phyloP scores from a whole-genome alignment of 1,140 invertebrate species.

The Drosophila ambigua region DNA sequence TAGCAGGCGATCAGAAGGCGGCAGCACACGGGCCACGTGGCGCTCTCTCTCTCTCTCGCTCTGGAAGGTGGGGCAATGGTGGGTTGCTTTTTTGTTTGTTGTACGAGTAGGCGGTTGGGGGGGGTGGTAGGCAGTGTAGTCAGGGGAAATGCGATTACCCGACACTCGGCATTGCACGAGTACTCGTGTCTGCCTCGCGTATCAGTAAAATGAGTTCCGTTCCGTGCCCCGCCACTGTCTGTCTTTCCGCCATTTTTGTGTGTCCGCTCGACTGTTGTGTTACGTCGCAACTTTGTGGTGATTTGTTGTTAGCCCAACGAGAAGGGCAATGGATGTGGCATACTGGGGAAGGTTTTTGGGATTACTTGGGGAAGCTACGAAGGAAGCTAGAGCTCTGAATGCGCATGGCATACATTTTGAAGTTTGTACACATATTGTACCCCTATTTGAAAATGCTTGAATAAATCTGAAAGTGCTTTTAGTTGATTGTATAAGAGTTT shows the following conservation, averaged over 20 bases:
- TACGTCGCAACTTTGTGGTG: constrained; percentile 37
- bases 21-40: constrained; percentile 10
- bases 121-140: not conserved
- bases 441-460: no score
- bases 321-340: constrained; percentile 3
- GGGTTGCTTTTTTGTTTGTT: constrained; percentile 1
- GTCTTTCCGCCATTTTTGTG: constrained; percentile 10
- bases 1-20: constrained; percentile 67
- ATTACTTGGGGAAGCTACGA: no score
- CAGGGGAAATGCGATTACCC: constrained; percentile 45
- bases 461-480: no score
- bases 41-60: no score
- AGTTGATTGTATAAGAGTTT: no score
- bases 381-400: not conserved
- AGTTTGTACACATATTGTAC: no score
- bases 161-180: constrained; percentile 25
- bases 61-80: constrained; percentile 4
- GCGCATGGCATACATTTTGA: no score
- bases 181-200: constrained; percentile 21
- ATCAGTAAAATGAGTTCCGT: constrained; percentile 34
- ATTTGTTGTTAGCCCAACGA: constrained; percentile 8
- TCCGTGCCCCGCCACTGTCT: constrained; percentile 1
- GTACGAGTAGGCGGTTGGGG: not conserved
- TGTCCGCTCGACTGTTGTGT: constrained; percentile 31
- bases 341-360: not conserved